Evolutionary conservation across 2,113 vertebrate genomes (phyloP).

Genomic region (Callithrix jacchus): DNA sequence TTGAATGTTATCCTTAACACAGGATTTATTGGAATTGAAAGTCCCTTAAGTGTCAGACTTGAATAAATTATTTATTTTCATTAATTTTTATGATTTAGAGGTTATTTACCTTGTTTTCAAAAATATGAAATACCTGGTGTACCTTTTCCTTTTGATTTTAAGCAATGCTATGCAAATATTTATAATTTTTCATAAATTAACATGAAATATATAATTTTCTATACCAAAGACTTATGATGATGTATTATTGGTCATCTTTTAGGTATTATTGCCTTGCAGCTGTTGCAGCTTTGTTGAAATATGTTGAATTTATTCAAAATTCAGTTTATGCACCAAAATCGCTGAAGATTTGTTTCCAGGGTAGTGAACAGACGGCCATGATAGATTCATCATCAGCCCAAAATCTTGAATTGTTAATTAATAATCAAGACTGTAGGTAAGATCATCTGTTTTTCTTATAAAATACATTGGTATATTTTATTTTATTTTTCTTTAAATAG

Average conservation of each 20-base stretch:
- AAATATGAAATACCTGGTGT: neutral
- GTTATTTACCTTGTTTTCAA: neutral
- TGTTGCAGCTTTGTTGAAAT: conserved; percentile 95
- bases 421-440: conserved; percentile 94
- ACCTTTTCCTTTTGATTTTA: conserved; percentile 39
- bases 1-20: conserved; percentile 8
- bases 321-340: conserved; percentile 94
- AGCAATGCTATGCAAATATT: conserved; percentile 7
- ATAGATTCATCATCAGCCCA: conserved; percentile 94
- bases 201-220: conserved; percentile 29
- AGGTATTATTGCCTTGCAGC: conserved; percentile 98
- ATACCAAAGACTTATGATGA: neutral
- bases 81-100: conserved; percentile 35
- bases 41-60: neutral
- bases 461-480: neutral
- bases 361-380: conserved; percentile 97
- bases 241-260: conserved; percentile 66
- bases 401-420: conserved; percentile 94
- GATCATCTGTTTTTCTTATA: conserved; percentile 31
- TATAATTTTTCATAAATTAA: conserved; percentile 41
- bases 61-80: neutral
- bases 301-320: conserved; percentile 96
- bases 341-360: conserved; percentile 94
- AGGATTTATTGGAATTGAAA: neutral
- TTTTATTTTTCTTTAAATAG: conserved; percentile 6